Conservation (phyloP, 37 sponge, comb jelly and placozoan genomes). For the Axinella damicornis region DNA sequence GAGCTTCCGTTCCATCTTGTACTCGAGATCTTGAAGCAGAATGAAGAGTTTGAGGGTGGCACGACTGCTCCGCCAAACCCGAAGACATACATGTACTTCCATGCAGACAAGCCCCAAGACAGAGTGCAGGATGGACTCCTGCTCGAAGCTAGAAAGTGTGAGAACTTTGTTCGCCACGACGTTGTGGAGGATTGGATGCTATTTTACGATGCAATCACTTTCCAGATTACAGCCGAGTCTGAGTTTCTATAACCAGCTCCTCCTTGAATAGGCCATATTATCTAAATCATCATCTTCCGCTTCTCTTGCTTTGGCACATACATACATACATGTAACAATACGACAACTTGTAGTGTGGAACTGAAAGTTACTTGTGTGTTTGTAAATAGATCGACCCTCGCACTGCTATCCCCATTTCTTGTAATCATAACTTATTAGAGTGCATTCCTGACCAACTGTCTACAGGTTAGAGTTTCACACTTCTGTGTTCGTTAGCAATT, state of each 20-base stretch:
- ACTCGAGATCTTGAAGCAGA: conserved; percentile 38
- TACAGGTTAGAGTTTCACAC: no score
- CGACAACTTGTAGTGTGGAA: no score
- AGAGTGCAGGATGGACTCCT: conserved; percentile 22
- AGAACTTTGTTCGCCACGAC: conserved; percentile 53
- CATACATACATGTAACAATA: no score
- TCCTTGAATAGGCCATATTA: no score
- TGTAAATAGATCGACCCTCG: no score
- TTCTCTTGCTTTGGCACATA: no score
- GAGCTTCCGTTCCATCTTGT: conserved; percentile 57
- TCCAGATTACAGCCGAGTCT: conserved; percentile 57
- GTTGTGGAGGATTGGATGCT: conserved; percentile 44
- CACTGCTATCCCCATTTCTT: no score
- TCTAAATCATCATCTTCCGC: no score
- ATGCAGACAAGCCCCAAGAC: conserved; percentile 43
- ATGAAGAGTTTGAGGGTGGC: background rate
- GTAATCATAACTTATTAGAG: no score
- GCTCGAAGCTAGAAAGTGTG: conserved; percentile 55
- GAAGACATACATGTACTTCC: conserved; percentile 67
- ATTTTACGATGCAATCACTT: conserved; percentile 60
- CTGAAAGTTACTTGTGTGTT: no score
- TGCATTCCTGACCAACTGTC: no score
- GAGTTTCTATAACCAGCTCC: conserved; percentile 41
- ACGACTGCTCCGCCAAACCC: conserved; percentile 15
- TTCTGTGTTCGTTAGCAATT: no score